phyloP scores from a whole-genome alignment of 2,797 vertebrate genomes.

The Calcarius lapponicus region DNA sequence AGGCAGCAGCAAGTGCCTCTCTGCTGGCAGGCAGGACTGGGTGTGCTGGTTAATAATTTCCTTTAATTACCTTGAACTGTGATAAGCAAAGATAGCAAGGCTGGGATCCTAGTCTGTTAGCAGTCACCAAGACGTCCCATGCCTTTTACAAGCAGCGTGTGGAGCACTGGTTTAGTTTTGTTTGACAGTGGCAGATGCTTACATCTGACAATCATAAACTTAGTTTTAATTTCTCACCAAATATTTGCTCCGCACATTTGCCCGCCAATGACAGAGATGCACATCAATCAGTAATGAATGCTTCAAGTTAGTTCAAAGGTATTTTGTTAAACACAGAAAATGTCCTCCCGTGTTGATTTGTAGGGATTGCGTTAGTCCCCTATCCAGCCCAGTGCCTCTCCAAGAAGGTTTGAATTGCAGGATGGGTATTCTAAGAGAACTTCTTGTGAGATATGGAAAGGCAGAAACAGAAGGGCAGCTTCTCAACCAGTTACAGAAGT shows the following conservation, averaged over 20 bases:
- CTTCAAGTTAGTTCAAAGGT: constrained; percentile 3
- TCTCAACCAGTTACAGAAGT: not conserved
- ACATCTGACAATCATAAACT: not conserved
- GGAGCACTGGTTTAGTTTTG: not conserved
- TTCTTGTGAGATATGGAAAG: not conserved
- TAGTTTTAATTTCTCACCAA: not conserved
- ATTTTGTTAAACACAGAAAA: not conserved
- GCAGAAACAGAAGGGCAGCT: not conserved
- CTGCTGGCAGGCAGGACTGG: not conserved
- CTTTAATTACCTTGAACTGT: constrained; percentile 20
- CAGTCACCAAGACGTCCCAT: not conserved
- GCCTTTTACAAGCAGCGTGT: not conserved
- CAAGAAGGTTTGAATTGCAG: not conserved
- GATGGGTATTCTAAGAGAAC: not conserved
- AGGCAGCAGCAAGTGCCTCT: not conserved
- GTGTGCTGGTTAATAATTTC: constrained; percentile 24
- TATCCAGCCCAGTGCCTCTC: not conserved
- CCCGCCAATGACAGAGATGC: not conserved
- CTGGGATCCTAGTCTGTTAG: not conserved
- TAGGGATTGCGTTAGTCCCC: not conserved
- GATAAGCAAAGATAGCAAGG: constrained; percentile 18
- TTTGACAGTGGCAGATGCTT: constrained; percentile 3
- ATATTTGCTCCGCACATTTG: constrained; percentile 16
- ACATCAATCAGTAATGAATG: not conserved
- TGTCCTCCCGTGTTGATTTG: not conserved